Percentiles rank a stretch among this genome's conserved stretches.
phyloP scores from a whole-genome alignment of 2,113 vertebrate genomes.

The Salvelinus fontinalis region DNA sequence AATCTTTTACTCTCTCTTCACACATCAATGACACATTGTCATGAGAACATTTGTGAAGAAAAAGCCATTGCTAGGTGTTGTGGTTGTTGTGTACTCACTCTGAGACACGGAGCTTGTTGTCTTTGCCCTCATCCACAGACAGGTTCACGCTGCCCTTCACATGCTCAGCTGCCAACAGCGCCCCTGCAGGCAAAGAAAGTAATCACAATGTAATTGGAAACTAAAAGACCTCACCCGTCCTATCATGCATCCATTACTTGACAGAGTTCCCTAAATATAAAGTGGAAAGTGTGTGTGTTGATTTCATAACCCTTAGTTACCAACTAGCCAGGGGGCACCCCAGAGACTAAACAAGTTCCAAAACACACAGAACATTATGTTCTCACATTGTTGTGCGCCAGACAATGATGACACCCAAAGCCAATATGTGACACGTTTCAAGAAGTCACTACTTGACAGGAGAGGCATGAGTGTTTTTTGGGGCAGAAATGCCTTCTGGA shows the following conservation, averaged over 20 bases:
- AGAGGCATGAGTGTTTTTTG: too few species aligned
- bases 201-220: neutral
- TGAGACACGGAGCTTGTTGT: constrained; percentile 86
- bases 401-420: too few species aligned
- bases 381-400: too few species aligned
- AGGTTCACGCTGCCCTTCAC: constrained; percentile 84
- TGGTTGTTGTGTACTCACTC: constrained; percentile 72
- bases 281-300: neutral
- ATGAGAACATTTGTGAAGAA: neutral
- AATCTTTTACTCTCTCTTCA: too few species aligned
- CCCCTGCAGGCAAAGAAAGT: constrained; percentile 72
- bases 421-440: too few species aligned
- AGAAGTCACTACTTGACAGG: too few species aligned
- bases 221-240: neutral
- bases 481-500: too few species aligned
- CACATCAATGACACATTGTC: too few species aligned
- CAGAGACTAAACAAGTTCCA: too few species aligned
- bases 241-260: neutral
- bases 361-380: too few species aligned
- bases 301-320: too few species aligned
- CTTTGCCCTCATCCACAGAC: constrained; percentile 88
- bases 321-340: too few species aligned
- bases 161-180: constrained; percentile 86
- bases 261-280: neutral
- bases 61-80: neutral